Base-by-base conservation (phyloP, 2,888 invertebrate genomes). In the Therioaphis trifolii region DNA sequence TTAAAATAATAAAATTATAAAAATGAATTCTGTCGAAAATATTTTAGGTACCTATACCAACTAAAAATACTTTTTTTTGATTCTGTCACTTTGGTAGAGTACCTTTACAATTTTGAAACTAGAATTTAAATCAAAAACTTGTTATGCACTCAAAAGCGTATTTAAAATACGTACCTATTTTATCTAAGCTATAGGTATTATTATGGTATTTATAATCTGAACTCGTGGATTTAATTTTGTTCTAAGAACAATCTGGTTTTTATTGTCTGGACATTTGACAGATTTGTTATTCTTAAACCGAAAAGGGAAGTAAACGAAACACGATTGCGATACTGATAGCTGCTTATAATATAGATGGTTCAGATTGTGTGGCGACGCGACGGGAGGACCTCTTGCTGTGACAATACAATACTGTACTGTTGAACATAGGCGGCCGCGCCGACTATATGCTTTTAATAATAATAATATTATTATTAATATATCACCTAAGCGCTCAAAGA, bases 341-440 rank as follows among this genome's bases (percentile, higher is more conserved):
- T 21, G 29, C 29, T 46, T n/a, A 76, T 27, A 27, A 29, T 63
- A 63, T 24, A 78, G 77, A 78, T 68, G 52, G 49, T 66, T 49
- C 2, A 66, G 66, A 78, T 68, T 40, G 77, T 52, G 18, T 52
- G 35, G 43, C 43, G 52, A 29, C 71, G n/a, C n/a, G n/a, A n/a
- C n/a, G n/a, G n/a, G 35, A 71, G 35, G 79, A 58, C 71, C 79
- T 80, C 79, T 80, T 80, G 79, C 79, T 58, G 79, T 46, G 79
- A 71, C 71, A 46, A 58, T 43, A 68, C 58, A 68, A 55, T 55
- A 55, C 55, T 27, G n/a, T 52, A 24, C 15, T 61, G n/a, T n/a
- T n/a, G 24, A 9, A 76, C 75, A 61, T 27, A 24, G 61, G 24
- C 69, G 68, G 43, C 24, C 14, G 18, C 55, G 69, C 14, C 43